Evolutionary conservation across 2,888 invertebrate genomes (phyloP).

Genomic region (Dendrolimus pini): DNA sequence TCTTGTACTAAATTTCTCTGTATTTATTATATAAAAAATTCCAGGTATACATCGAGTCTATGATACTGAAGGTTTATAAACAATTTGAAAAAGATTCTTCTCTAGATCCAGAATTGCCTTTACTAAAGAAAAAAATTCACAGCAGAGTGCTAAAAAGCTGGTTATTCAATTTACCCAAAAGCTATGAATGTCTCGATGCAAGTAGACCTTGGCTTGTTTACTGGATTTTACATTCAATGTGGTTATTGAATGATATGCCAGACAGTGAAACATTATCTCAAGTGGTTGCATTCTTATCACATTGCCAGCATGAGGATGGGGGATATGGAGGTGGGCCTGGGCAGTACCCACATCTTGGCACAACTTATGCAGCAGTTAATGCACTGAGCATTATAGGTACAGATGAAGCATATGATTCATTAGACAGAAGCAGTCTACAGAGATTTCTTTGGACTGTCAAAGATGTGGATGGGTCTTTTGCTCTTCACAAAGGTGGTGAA

Average conservation of each 20-base stretch:
- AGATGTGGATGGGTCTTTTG: conserved; percentile 92
- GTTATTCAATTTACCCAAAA: conserved; percentile 79
- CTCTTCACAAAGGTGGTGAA: conserved; percentile 94
- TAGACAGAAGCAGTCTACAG: conserved; percentile 86
- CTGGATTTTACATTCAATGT: conserved; percentile 95
- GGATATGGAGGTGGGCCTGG: conserved; percentile 97
- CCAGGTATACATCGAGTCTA: conserved; percentile 57
- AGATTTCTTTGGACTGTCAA: conserved; percentile 87
- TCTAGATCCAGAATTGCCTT: conserved; percentile 71
- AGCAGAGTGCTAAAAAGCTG: conserved; percentile 81
- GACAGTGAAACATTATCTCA: conserved; percentile 53
- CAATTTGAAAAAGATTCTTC: conserved; percentile 59
- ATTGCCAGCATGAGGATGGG: conserved; percentile 87
- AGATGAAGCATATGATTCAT: conserved; percentile 90
- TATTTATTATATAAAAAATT: conserved; percentile 14
- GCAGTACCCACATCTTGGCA: conserved; percentile 94
- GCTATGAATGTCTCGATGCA: conserved; percentile 92
- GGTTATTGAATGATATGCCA: conserved; percentile 77
- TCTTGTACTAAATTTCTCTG: background rate
- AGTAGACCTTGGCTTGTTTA: conserved; percentile 98
- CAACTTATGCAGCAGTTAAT: conserved; percentile 98
- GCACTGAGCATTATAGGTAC: conserved; percentile 93
- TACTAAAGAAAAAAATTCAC: conserved; percentile 80
- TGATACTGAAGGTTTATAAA: conserved; percentile 50
- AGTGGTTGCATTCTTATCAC: conserved; percentile 51